A percentile compares a stretch with the other conserved stretches of the same genome.
phyloP scores from a whole-genome alignment of 2,888 invertebrate species.

The Melanotus villosus region DNA sequence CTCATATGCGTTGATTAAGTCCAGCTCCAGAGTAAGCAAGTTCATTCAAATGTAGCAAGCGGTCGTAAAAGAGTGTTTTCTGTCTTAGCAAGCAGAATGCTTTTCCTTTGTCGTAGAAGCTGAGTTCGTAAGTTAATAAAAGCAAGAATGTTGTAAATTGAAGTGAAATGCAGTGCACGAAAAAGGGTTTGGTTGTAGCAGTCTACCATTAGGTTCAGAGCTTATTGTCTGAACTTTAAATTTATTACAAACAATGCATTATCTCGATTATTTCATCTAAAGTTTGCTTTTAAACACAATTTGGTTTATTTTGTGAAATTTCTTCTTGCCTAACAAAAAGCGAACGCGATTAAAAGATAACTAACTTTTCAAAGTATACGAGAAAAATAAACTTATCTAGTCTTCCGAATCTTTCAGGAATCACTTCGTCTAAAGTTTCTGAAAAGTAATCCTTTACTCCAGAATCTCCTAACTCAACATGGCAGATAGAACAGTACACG shows the following conservation, averaged over 20 bases:
- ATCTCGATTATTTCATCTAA: constrained; percentile 34
- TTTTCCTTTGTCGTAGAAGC: too few relatives aligned
- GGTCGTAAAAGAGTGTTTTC: too few relatives aligned
- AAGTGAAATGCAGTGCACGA: constrained; percentile 10
- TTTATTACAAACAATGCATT: constrained; percentile 32
- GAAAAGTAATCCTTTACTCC: constrained; percentile 1
- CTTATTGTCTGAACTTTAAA: constrained; percentile 35
- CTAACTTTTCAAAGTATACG: constrained; percentile 24
- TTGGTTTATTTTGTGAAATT: constrained; percentile 20
- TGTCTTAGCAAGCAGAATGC: too few relatives aligned
- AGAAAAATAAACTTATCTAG: constrained; percentile 24
- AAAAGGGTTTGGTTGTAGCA: constrained; percentile 27
- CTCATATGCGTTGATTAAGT: too few relatives aligned
- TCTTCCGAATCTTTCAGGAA: constrained; percentile 9
- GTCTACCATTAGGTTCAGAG: constrained; percentile 16
- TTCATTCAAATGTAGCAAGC: too few relatives aligned
- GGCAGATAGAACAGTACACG: neutral
- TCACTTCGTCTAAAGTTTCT: constrained; percentile 14
- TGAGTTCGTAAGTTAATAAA: neutral
- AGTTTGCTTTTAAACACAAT: constrained; percentile 25
- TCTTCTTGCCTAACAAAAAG: constrained; percentile 11
- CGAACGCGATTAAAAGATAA: constrained; percentile 23
- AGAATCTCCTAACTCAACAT: neutral
- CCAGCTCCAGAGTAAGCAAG: too few relatives aligned
- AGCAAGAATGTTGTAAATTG: constrained; percentile 3